phyloP scores from a whole-genome alignment of 2,797 vertebrate species.

The Oryzias sinensis region DNA sequence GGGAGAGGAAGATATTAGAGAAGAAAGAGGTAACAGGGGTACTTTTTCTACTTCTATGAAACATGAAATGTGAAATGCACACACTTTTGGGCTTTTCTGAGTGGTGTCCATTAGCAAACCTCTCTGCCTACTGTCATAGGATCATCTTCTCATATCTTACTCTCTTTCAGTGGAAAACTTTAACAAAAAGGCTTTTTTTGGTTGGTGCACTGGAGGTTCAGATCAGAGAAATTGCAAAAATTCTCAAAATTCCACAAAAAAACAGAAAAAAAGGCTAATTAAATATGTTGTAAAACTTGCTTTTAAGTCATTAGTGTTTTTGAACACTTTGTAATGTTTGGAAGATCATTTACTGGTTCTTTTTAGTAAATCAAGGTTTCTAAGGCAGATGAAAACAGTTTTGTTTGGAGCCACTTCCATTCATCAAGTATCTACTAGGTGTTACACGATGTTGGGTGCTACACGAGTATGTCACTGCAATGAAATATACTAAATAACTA shows the following conservation, averaged over 20 bases:
- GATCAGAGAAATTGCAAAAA: slow-evolving; percentile 54
- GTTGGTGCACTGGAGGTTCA: slow-evolving; percentile 46
- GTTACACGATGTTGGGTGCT: too few relatives aligned
- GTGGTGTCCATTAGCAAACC: not conserved
- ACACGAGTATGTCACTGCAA: too few relatives aligned
- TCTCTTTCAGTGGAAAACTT: slow-evolving; percentile 39
- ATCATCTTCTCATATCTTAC: slow-evolving; percentile 45
- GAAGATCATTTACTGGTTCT: not conserved
- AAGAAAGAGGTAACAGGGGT: slow-evolving; percentile 8
- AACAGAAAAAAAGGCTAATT: not conserved
- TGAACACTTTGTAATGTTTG: too few relatives aligned
- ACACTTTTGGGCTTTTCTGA: too few relatives aligned
- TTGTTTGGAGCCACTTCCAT: too few relatives aligned
- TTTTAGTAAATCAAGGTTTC: not conserved
- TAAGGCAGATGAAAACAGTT: too few relatives aligned
- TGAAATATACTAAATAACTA: too few relatives aligned
- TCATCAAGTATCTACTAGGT: too few relatives aligned
- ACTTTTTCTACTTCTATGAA: slow-evolving; percentile 36
- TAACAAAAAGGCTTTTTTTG: slow-evolving; percentile 39
- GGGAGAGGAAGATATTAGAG: slow-evolving; percentile 29
- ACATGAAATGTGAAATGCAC: slow-evolving; percentile 30
- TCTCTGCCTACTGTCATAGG: slow-evolving; percentile 48
- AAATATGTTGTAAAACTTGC: slow-evolving; percentile 18
- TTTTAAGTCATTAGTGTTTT: too few relatives aligned
- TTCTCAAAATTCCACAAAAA: not conserved